Evolutionary conservation across 2,888 invertebrate species (phyloP), one percentile per base, ranked within the genome.

Genomic region (Spilosoma lubricipeda): DNA sequence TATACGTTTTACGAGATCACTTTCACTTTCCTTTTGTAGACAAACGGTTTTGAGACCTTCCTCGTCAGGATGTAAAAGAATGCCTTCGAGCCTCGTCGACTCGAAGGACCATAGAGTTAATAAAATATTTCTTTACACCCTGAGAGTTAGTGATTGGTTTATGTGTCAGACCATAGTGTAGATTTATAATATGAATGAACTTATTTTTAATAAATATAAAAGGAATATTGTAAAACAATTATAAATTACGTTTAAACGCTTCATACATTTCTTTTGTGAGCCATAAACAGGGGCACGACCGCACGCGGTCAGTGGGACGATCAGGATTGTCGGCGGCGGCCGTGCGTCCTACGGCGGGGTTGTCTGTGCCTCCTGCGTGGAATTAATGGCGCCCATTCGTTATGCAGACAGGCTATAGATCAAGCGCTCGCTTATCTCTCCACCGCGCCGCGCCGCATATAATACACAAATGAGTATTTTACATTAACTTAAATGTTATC

Each of bases 361-460:
- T 39, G 70, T 20, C 70, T 69, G 45, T 39, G 68, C 56, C 48
- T 2, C 30, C 48, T 13, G 45, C 33, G 63, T 20, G 30, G 68
- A 80, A 84, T 79, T 84, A 81, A 81, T 81, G 56, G 82, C 64
- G 42, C 33, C 72, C 82, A 82, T 82, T 80, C 71, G 76, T 81
- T 71, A 81, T 76, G 63, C 67, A 66, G 79, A 66, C 56, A 73
- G 68, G 82, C 71, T 39, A 80, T 82, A 72, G 73, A 77, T 82
- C 85, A 84, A 77, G 68, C 68, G 77, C 82, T 71, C 71, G 72
- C 67, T 72, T 71, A 71, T 71, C 72, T 80, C 72, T 30, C 42
- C 45, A 9, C 70, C 52, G 45, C 70, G 52, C 70, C 52, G 45
- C 67, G 52, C 52, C 33, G 20, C 33, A 39, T 67, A 36, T 63